Base-by-base conservation (phyloP, 2,888 invertebrate genomes). In the Eupithecia dodoneata region DNA sequence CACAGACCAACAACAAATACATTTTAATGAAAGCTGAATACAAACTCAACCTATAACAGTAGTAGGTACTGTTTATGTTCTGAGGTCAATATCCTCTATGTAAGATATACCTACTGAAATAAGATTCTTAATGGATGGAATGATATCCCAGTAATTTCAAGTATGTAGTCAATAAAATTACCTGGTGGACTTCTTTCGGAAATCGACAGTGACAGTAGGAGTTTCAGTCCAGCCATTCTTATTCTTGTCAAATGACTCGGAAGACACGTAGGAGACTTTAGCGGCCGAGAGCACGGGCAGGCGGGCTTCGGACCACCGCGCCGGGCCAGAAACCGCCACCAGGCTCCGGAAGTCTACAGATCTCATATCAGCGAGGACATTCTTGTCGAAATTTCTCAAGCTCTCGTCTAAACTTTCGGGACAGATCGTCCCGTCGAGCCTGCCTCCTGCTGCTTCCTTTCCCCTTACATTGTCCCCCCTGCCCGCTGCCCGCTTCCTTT, bases 361-460 rank as follows among this genome's bases (percentile, higher is more conserved):
- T 79, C 89, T 88, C 93, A 94, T 92, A 79, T 92, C 93, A 83
- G 86, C 85, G 85, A 94, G 79, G 80, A 87, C 94, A 93, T 93
- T 88, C 83, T 91, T 94, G 85, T 95, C 95, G 79, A 94, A 92
- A 83, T 95, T 93, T 77, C 85, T 90, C 73, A 93, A 81, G 74
- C 91, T 88, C 84, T 95, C 94, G 10, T 91, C 88, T 5, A 94
- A 87, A 84, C 95, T 95, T 63, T 92, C 92, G n/a, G 88, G 84
- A 82, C 94, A 94, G 72, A 94, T 84, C 71, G 87, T 90, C 87
- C 92, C 89, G 85, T 93, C 92, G 86, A 86, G 84, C 18, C 83
- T 79, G 2, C 85, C 83, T 9, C 85, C 81, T 13, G 44, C n/a
- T 44, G 85, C 83, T 78, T 93, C 91, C 79, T 91, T 91, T 66